Conservation (phyloP, 92 coral and sea anemone genomes). For the Diadumene lineata region DNA sequence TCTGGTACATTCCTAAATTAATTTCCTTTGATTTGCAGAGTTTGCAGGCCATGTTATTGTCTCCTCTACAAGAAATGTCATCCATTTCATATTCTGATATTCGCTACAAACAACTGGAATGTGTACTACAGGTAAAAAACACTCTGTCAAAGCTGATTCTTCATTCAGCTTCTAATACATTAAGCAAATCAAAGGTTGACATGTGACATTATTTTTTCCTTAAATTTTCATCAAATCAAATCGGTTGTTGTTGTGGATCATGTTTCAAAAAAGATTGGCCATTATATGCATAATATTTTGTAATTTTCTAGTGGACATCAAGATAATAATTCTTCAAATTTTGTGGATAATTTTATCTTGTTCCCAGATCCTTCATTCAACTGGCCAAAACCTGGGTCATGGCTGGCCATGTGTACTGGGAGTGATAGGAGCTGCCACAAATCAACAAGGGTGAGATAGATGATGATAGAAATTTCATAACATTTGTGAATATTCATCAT, state of each 20-base stretch:
- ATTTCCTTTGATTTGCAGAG: constrained; percentile 41
- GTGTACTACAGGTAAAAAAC: constrained; percentile 90
- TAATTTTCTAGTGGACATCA: not conserved
- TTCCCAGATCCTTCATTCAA: constrained; percentile 87
- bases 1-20: not conserved
- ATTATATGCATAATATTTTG: too few species aligned
- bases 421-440: constrained; percentile 96
- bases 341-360: not conserved
- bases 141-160: too few species aligned
- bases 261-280: too few species aligned
- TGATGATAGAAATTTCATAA: too few species aligned
- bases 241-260: too few species aligned
- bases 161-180: too few species aligned
- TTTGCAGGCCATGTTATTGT: constrained; percentile 83
- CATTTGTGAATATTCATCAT: too few species aligned
- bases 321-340: not conserved
- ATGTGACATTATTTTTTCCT: too few species aligned
- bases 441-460: constrained; percentile 84
- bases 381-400: constrained; percentile 92
- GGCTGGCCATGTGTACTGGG: constrained; percentile 98
- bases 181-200: too few species aligned
- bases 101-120: constrained; percentile 91
- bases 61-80: constrained; percentile 97
- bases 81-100: constrained; percentile 76
- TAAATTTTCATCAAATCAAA: too few species aligned